These are phyloP conservation scores for Harpegnathos saltator DNA, from an alignment of 1,140 invertebrate species.

Conservation along the genomic window DNA sequence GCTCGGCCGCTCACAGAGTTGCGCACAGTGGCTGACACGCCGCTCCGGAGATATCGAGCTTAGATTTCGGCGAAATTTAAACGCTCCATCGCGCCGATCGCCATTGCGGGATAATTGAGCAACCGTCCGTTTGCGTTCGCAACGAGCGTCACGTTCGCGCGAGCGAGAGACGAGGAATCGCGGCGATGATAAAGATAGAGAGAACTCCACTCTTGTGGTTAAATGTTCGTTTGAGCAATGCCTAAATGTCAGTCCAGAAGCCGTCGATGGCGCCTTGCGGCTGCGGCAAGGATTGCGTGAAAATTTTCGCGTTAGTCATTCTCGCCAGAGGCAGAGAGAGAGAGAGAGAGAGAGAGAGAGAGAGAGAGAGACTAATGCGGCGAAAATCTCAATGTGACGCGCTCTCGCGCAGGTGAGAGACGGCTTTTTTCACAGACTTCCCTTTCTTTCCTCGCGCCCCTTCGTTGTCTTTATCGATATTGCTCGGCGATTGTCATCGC, in stretches of 20 bases:
- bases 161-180: conserved; percentile 14
- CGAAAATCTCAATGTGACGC: neutral
- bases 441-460: neutral
- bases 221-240: conserved; percentile 46
- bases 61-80: conserved; percentile 16
- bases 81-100: neutral
- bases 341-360: conserved; percentile 7
- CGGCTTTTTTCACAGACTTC: conserved; percentile 7
- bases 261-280: neutral
- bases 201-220: neutral
- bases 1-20: neutral
- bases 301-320: conserved; percentile 30
- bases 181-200: too few relatives aligned
- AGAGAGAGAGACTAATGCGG: conserved; percentile 4
- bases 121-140: too few relatives aligned
- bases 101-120: conserved; percentile 22
- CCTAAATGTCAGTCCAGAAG: conserved; percentile 52
- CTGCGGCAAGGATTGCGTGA: neutral
- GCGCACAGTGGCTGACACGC: conserved; percentile 9
- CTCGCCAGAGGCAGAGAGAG: neutral
- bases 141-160: too few relatives aligned
- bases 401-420: conserved; percentile 25
- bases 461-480: conserved; percentile 1
- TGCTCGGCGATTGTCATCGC: conserved; percentile 6
- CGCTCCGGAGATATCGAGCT: conserved; percentile 3